Percentiles rank a stretch among this genome's conserved stretches.
phyloP scores from a whole-genome alignment of 2,113 vertebrate genomes.

The Benitochromis conjunctus region DNA sequence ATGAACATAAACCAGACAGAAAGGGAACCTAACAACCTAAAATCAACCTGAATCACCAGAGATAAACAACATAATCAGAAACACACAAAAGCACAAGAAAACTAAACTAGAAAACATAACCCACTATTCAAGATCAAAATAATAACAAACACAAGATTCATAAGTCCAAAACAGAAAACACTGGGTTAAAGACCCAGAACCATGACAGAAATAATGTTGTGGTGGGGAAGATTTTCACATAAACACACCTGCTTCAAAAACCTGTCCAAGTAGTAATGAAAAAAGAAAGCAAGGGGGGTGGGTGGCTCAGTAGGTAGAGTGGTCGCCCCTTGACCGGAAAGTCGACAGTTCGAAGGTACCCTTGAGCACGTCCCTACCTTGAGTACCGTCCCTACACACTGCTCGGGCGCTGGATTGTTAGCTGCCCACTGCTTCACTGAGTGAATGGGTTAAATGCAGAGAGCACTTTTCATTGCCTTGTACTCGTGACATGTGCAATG shows the following conservation, averaged over 20 bases:
- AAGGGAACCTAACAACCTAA: background rate
- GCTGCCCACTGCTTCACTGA: too few relatives aligned
- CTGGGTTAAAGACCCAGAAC: background rate
- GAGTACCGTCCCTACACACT: too few relatives aligned
- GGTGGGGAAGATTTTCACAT: background rate
- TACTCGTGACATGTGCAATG: too few relatives aligned
- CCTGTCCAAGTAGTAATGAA: background rate
- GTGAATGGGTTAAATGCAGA: too few relatives aligned
- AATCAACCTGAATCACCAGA: background rate
- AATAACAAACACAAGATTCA: accelerated
- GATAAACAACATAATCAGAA: background rate
- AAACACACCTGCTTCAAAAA: background rate
- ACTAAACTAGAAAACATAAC: background rate
- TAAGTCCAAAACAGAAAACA: background rate
- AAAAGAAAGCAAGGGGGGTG: background rate
- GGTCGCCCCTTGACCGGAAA: too few relatives aligned
- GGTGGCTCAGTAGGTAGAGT: too few relatives aligned
- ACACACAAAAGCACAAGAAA: background rate
- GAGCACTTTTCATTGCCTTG: too few relatives aligned
- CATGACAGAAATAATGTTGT: background rate
- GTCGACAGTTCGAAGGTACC: too few relatives aligned
- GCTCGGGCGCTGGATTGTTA: too few relatives aligned
- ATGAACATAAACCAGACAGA: background rate
- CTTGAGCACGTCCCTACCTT: too few relatives aligned
- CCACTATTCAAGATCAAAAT: background rate